Conservation (phyloP, 2,888 invertebrate species). For the Cecidostiba fungosa region DNA sequence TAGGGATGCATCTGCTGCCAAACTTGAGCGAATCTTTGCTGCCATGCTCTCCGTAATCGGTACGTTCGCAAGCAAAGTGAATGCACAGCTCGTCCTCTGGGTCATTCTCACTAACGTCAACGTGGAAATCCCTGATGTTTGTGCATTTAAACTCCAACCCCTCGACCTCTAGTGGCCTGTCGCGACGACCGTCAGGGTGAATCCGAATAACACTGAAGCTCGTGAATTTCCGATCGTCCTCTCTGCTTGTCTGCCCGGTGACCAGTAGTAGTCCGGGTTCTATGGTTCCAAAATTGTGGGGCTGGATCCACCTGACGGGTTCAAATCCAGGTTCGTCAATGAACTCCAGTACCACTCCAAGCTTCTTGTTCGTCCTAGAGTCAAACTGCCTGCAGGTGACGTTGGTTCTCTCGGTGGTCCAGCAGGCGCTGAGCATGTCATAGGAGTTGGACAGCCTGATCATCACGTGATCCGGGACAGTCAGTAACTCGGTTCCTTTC, state of each 20-base stretch:
- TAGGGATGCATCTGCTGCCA: constrained; percentile 41
- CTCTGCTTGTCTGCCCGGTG: constrained; percentile 3
- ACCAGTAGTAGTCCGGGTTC: constrained; percentile 43
- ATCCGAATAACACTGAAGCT: constrained; percentile 42
- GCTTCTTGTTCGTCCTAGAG: not conserved
- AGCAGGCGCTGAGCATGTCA: constrained; percentile 18
- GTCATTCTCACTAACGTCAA: constrained; percentile 38
- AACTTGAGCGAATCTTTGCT: constrained; percentile 23
- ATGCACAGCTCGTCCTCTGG: constrained; percentile 48
- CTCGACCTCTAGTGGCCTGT: constrained; percentile 19
- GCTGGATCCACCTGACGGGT: constrained; percentile 33
- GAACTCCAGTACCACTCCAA: not conserved
- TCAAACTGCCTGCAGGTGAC: constrained; percentile 47
- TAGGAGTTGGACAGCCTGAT: constrained; percentile 32
- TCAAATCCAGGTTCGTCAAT: constrained; percentile 16
- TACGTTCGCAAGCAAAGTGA: constrained; percentile 41
- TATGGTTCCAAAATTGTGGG: constrained; percentile 21
- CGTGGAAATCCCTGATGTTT: not conserved
- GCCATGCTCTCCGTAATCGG: not conserved
- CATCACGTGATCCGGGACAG: not conserved
- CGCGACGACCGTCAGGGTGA: constrained; percentile 21
- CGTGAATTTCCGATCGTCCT: not conserved
- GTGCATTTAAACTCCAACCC: constrained; percentile 36
- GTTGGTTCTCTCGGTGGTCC: constrained; percentile 27
- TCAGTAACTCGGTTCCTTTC: constrained; percentile 14